Conservation (phyloP, 2,888 invertebrate genomes). For the Acrobasis consociella region DNA sequence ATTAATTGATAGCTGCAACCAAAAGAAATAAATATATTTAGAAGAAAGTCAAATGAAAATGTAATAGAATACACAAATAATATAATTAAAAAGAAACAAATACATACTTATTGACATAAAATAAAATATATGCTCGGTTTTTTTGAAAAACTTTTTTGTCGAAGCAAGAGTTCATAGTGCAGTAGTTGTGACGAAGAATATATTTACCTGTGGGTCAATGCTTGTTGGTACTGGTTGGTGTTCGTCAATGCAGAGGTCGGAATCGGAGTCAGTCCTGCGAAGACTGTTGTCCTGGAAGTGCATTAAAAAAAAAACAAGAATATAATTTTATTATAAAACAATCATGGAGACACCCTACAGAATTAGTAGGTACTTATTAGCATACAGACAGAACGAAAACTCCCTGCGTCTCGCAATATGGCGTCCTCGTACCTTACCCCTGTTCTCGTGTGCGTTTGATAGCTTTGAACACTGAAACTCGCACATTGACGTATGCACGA, state of each 20-base stretch:
- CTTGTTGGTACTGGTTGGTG: constrained; percentile 65
- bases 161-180: background rate
- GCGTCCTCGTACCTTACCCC: too few relatives aligned
- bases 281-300: constrained; percentile 84
- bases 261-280: constrained; percentile 91
- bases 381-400: too few relatives aligned
- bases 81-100: constrained; percentile 20
- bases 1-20: constrained; percentile 80
- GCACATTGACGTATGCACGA: too few relatives aligned
- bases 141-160: too few relatives aligned
- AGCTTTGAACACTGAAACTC: too few relatives aligned
- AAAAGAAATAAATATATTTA: constrained; percentile 57
- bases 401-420: too few relatives aligned
- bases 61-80: constrained; percentile 33
- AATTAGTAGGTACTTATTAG: too few relatives aligned
- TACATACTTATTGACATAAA: background rate
- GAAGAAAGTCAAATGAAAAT: constrained; percentile 35
- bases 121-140: too few relatives aligned
- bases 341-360: too few relatives aligned
- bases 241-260: constrained; percentile 94
- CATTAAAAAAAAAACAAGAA: background rate
- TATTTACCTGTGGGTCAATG: constrained; percentile 73
- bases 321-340: too few relatives aligned
- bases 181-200: constrained; percentile 3
- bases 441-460: too few relatives aligned